A percentile compares a stretch with the other conserved stretches of the same genome.
Evolutionary conservation across 1,140 invertebrate species (phyloP).

Genomic region (Nixonia krombeini): DNA sequence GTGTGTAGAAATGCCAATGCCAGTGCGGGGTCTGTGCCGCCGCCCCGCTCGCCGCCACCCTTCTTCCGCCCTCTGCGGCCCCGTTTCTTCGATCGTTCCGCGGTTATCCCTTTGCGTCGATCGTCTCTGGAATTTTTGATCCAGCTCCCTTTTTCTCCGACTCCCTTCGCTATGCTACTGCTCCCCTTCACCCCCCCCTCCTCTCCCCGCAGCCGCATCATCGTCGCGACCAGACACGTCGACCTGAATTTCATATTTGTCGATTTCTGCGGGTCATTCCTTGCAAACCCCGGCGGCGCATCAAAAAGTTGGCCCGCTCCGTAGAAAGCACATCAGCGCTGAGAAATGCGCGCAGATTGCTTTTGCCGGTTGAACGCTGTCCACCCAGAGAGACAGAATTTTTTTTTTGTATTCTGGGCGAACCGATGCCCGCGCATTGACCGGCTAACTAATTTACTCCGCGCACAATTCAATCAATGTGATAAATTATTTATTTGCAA

Average conservation of each 20-base stretch:
- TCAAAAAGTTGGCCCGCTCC: too few relatives aligned
- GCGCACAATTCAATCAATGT: too few relatives aligned
- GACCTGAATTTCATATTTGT: slow-evolving; percentile 44
- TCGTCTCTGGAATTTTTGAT: slow-evolving; percentile 40
- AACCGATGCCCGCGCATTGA: too few relatives aligned
- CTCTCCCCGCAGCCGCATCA: slow-evolving; percentile 20
- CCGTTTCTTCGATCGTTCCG: slow-evolving; percentile 38
- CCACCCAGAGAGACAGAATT: too few relatives aligned
- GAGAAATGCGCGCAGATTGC: too few relatives aligned
- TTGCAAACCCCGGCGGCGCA: neutral
- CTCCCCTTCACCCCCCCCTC: slow-evolving; percentile 17
- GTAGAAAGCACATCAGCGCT: neutral
- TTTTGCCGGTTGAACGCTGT: too few relatives aligned
- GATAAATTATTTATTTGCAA: too few relatives aligned
- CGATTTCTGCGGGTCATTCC: slow-evolving; percentile 14
- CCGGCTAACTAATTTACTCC: too few relatives aligned
- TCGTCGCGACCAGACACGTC: slow-evolving; percentile 21
- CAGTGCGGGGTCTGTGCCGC: slow-evolving; percentile 35
- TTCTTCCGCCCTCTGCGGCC: neutral
- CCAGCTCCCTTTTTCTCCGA: slow-evolving; percentile 29
- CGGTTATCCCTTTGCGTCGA: slow-evolving; percentile 24
- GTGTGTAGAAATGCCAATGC: slow-evolving; percentile 63
- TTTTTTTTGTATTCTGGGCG: too few relatives aligned
- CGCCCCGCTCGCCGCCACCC: neutral
- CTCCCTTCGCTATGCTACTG: slow-evolving; percentile 10